Conservation (phyloP, 2,113 vertebrate species). For the Vireo altiloquus region DNA sequence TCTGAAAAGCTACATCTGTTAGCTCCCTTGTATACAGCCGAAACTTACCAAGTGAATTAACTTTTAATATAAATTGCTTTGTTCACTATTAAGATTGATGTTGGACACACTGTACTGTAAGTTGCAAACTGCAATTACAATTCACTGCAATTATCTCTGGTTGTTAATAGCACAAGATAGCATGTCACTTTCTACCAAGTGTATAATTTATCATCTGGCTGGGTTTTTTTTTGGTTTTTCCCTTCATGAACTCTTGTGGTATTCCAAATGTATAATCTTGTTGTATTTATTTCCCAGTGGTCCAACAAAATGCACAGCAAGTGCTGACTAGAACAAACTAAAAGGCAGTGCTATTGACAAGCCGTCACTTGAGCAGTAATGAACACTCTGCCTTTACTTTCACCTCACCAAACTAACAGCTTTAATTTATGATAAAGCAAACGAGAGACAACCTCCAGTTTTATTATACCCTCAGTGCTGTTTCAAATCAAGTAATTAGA, state of each 20-base stretch:
- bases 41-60: slow-evolving; percentile 84
- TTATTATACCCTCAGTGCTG: slow-evolving; percentile 82
- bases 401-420: slow-evolving; percentile 79
- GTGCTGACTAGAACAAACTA: slow-evolving; percentile 92
- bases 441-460: slow-evolving; percentile 79
- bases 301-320: slow-evolving; percentile 89
- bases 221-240: not conserved
- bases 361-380: slow-evolving; percentile 86
- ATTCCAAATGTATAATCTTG: slow-evolving; percentile 93
- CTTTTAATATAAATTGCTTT: slow-evolving; percentile 86
- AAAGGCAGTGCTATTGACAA: slow-evolving; percentile 89
- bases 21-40: slow-evolving; percentile 69
- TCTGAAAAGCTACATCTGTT: slow-evolving; percentile 81
- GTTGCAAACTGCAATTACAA: slow-evolving; percentile 91
- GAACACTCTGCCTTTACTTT: slow-evolving; percentile 82
- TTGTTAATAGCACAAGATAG: slow-evolving; percentile 96
- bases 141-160: slow-evolving; percentile 92
- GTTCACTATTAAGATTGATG: slow-evolving; percentile 91
- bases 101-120: slow-evolving; percentile 83
- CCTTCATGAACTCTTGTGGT: slow-evolving; percentile 84
- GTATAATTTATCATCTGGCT: slow-evolving; percentile 89
- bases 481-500: slow-evolving; percentile 87
- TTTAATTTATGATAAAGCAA: slow-evolving; percentile 85
- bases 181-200: slow-evolving; percentile 88
- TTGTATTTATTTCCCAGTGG: slow-evolving; percentile 93